phyloP scores from a whole-genome alignment of 2,113 vertebrate genomes.

The Elephas maximus region DNA sequence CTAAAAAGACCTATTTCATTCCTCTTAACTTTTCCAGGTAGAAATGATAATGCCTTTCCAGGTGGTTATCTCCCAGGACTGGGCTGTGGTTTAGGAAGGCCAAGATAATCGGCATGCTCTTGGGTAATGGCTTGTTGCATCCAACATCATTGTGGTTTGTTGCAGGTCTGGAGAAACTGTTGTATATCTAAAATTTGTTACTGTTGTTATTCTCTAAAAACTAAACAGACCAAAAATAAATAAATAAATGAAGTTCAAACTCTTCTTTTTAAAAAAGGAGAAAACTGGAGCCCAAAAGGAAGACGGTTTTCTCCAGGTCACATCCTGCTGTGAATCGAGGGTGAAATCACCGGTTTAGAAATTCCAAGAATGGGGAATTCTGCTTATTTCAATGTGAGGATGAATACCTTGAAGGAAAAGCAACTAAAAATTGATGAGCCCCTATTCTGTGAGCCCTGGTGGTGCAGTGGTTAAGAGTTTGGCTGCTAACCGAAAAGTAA shows the following conservation, averaged over 20 bases:
- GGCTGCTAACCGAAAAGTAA: no score
- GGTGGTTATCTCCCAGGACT: neutral
- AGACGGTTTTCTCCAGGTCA: neutral
- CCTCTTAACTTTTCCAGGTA: neutral
- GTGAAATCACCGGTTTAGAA: neutral
- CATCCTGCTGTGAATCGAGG: neutral
- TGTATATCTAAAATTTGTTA: neutral
- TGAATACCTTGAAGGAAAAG: neutral
- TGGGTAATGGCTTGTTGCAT: neutral
- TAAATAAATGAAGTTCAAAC: neutral
- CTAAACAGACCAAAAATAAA: neutral
- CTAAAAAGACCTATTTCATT: neutral
- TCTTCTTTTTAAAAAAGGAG: neutral
- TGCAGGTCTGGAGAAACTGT: neutral
- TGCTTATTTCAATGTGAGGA: neutral
- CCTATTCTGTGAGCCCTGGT: neutral
- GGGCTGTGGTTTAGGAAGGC: neutral
- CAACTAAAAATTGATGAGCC: neutral
- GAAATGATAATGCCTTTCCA: conserved; percentile 1
- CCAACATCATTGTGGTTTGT: neutral
- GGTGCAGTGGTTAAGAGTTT: no score
- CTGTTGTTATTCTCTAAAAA: neutral
- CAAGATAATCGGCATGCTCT: neutral
- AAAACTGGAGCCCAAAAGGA: neutral
- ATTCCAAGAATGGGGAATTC: neutral